A percentile compares a stretch with the other conserved stretches of the same genome.
These are phyloP conservation scores for Cavia porcellus DNA, from an alignment of 2,113 vertebrate genomes.

Conservation along the genomic window DNA sequence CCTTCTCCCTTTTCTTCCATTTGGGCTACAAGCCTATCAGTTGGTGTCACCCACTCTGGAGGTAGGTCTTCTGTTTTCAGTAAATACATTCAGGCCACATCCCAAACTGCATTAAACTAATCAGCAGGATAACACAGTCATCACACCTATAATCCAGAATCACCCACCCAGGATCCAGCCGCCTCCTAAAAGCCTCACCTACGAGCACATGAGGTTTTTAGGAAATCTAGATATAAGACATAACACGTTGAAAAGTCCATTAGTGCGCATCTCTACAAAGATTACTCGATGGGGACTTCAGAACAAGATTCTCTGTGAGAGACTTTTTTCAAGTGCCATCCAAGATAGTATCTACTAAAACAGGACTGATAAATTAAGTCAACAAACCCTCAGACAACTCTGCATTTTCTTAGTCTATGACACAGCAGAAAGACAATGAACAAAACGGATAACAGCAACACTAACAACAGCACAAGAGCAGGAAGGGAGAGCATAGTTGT, in stretches of 20 bases:
- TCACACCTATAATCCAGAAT: neutral
- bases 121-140: neutral
- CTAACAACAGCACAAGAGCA: fast-evolving
- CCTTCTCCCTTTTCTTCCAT: neutral
- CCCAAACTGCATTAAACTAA: neutral
- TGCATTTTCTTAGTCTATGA: neutral
- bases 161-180: neutral
- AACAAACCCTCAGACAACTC: neutral
- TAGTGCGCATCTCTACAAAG: neutral
- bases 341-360: neutral
- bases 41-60: neutral
- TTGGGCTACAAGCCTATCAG: neutral
- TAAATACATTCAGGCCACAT: neutral
- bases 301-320: neutral
- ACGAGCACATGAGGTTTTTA: neutral
- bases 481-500: fast-evolving
- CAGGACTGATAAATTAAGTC: neutral
- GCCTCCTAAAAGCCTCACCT: neutral
- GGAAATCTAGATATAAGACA: neutral
- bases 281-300: neutral
- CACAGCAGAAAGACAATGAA: neutral
- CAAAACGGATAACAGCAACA: neutral
- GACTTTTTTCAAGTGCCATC: neutral
- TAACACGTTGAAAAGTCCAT: neutral
- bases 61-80: neutral